phyloP scores from a whole-genome alignment of 2,113 vertebrate species.

The Ceyx cyanopectus region DNA sequence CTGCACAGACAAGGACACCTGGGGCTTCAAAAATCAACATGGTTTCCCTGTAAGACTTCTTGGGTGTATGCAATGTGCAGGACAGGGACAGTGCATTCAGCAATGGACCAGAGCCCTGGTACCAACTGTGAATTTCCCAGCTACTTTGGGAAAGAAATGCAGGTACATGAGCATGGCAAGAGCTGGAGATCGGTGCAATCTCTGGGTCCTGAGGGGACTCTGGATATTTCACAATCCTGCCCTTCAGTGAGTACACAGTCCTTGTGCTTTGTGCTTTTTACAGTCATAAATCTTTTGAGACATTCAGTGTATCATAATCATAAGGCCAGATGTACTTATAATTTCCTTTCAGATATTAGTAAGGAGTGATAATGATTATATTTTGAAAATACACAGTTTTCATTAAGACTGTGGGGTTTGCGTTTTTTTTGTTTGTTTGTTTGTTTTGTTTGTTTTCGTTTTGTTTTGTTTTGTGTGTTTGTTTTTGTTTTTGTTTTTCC shows the following conservation, averaged over 20 bases:
- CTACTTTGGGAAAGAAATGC: background rate
- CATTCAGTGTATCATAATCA: background rate
- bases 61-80: background rate
- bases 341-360: background rate
- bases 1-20: background rate
- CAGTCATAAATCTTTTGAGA: background rate
- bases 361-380: background rate
- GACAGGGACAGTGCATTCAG: background rate
- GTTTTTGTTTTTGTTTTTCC: background rate
- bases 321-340: background rate
- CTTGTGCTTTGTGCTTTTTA: background rate
- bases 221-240: background rate
- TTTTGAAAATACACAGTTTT: background rate
- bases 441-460: too few species aligned
- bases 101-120: background rate
- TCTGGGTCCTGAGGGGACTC: accelerated
- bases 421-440: too few species aligned
- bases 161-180: background rate
- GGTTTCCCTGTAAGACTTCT: background rate
- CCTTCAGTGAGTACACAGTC: background rate
- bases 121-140: background rate
- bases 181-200: background rate
- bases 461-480: too few species aligned
- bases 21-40: background rate
- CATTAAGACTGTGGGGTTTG: background rate